Conservation (phyloP, 2,113 vertebrate species). For the Passer montanus region DNA sequence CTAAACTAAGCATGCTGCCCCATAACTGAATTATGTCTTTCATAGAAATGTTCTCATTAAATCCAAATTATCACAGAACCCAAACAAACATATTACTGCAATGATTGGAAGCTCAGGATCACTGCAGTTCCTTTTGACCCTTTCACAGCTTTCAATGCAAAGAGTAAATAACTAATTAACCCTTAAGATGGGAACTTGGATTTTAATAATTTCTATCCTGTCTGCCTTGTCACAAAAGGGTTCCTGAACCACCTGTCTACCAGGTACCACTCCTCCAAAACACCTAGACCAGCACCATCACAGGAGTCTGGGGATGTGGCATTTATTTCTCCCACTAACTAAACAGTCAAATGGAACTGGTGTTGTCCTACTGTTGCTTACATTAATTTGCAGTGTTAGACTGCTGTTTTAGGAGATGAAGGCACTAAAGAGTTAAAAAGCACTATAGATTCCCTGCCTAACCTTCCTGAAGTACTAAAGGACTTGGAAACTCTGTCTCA, state of each 20-base stretch:
- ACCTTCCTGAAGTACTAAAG: background rate
- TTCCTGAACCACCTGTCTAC: background rate
- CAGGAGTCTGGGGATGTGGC: too few relatives aligned
- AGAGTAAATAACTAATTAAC: background rate
- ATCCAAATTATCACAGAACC: background rate
- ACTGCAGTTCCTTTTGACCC: background rate
- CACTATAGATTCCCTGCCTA: background rate
- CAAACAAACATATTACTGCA: background rate
- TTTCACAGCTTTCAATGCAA: background rate
- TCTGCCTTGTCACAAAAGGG: background rate
- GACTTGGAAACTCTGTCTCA: background rate
- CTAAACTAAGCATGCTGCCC: background rate
- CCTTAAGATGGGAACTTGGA: background rate
- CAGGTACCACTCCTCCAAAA: background rate
- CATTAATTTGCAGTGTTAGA: background rate
- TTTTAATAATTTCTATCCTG: background rate
- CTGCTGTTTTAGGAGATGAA: background rate
- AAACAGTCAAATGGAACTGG: background rate
- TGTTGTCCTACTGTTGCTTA: background rate
- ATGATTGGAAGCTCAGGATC: background rate
- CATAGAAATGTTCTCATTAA: slow-evolving; percentile 32
- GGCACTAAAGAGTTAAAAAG: background rate
- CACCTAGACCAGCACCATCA: background rate
- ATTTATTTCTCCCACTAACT: background rate
- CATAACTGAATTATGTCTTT: background rate